A percentile compares a stretch with the other conserved stretches of the same genome.
These are phyloP conservation scores for Aelia acuminata DNA, from an alignment of 2,888 invertebrate species.

Conservation along the genomic window DNA sequence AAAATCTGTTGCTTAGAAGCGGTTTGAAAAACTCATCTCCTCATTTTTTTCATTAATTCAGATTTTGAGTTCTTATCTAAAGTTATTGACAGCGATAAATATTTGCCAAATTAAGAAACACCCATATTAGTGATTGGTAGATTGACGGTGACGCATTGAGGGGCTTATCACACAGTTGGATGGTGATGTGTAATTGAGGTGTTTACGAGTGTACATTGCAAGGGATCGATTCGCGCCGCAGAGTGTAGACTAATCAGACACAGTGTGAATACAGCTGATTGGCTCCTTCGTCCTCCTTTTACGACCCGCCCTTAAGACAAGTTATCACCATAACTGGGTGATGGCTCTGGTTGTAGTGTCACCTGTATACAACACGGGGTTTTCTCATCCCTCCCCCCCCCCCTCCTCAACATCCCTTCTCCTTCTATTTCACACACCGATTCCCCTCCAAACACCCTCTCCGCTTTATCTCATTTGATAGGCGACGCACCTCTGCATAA, in stretches of 20 bases:
- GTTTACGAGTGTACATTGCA: conserved; percentile 25
- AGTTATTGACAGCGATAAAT: too few relatives aligned
- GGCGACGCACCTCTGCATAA: conserved; percentile 33
- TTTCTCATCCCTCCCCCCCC: background rate
- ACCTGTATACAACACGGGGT: background rate
- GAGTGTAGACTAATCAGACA: background rate
- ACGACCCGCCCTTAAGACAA: conserved; percentile 60
- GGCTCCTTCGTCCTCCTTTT: conserved; percentile 30
- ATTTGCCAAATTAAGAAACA: background rate
- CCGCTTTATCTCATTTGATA: conserved; percentile 43
- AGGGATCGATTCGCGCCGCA: background rate
- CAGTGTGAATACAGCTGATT: conserved; percentile 47
- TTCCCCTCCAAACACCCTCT: conserved; percentile 28
- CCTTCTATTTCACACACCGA: conserved; percentile 50
- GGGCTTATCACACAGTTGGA: background rate
- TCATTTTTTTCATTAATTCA: too few relatives aligned
- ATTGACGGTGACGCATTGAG: background rate
- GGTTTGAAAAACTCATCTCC: too few relatives aligned
- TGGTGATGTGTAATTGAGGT: conserved; percentile 31
- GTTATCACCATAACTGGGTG: conserved; percentile 63
- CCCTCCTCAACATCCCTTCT: background rate
- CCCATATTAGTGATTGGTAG: background rate
- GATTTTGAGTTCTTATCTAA: too few relatives aligned
- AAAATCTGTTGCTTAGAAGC: too few relatives aligned
- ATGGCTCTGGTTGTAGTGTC: background rate